phyloP scores from a whole-genome alignment of 2,888 invertebrate species.

The Perizoma flavofasciatum region DNA sequence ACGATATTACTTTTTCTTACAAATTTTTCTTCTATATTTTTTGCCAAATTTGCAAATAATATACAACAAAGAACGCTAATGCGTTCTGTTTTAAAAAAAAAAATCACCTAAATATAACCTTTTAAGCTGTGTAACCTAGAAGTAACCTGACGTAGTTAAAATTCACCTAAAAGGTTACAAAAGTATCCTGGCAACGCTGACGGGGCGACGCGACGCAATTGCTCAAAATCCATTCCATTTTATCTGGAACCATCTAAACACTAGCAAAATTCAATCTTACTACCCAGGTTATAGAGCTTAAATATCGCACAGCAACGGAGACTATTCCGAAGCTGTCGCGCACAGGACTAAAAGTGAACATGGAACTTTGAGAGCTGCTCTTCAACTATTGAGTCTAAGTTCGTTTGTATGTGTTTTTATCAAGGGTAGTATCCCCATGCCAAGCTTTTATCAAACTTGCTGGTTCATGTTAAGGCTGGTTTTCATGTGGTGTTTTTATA shows the following conservation, averaged over 20 bases:
- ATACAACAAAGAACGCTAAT: no score
- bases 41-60: no score
- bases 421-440: conserved; percentile 59
- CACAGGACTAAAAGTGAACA: conserved; percentile 50
- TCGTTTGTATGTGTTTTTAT: conserved; percentile 49
- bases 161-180: no score
- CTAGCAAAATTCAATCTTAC: conserved; percentile 46
- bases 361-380: conserved; percentile 54
- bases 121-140: no score
- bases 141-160: no score
- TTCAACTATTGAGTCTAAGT: conserved; percentile 52
- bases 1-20: no score
- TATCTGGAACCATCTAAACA: conserved; percentile 62
- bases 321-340: conserved; percentile 65
- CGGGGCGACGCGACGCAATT: conserved; percentile 55
- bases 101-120: no score
- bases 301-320: conserved; percentile 32
- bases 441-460: conserved; percentile 47
- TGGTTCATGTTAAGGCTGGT: conserved; percentile 33
- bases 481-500: conserved; percentile 50
- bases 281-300: conserved; percentile 38
- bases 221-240: conserved; percentile 80
- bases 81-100: no score
- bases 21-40: no score
- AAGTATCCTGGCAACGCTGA: no score